Evolutionary conservation across 2,888 invertebrate genomes (phyloP).

Genomic region (Spilosoma lubricipeda): DNA sequence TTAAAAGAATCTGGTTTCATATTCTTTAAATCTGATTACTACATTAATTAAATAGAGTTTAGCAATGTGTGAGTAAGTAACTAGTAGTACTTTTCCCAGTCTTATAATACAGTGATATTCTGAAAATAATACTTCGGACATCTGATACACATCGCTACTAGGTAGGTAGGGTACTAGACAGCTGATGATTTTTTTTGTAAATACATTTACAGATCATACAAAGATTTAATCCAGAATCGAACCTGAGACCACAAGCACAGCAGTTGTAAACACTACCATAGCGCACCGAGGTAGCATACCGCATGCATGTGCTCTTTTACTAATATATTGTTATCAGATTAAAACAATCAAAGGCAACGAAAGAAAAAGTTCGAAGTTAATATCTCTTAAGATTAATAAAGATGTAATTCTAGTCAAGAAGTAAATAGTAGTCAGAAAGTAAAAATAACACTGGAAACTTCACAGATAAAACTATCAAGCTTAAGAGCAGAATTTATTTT

Average conservation of each 20-base stretch:
- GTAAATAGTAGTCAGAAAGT: background rate
- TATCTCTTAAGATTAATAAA: background rate
- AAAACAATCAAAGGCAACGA: background rate
- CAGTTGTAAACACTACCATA: too few species aligned
- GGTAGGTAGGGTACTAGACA: too few species aligned
- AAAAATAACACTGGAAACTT: background rate
- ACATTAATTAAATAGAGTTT: background rate
- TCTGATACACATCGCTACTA: too few species aligned
- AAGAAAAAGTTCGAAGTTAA: background rate
- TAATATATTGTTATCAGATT: background rate
- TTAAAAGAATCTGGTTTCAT: background rate
- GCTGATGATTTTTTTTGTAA: too few species aligned
- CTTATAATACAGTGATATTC: background rate
- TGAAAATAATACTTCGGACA: too few species aligned
- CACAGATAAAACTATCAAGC: conserved; percentile 23
- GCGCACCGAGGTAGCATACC: background rate
- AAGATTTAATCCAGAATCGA: too few species aligned
- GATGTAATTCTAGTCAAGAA: background rate
- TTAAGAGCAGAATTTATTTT: conserved; percentile 36
- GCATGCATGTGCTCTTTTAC: background rate
- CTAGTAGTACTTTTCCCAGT: background rate
- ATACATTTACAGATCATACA: too few species aligned
- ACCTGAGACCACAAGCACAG: too few species aligned
- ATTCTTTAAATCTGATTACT: background rate
- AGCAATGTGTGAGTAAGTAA: background rate